Percentiles rank a stretch among this genome's conserved stretches.
phyloP scores from a whole-genome alignment of 2,113 vertebrate genomes.

The Chroicocephalus ridibundus region DNA sequence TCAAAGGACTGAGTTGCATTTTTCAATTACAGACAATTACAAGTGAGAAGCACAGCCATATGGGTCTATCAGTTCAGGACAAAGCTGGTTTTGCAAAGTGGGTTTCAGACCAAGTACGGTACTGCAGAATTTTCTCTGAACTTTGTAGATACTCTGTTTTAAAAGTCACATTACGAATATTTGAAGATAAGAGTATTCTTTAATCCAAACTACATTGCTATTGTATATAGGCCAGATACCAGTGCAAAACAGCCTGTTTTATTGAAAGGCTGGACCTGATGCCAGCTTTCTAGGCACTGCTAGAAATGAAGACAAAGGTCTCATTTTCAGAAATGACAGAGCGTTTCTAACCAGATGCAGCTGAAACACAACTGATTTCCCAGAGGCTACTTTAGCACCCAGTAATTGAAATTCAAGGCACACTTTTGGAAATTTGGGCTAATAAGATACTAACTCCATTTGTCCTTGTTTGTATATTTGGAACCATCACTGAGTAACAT shows the following conservation, averaged over 20 bases:
- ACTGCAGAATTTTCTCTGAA: not conserved
- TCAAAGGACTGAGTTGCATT: not conserved
- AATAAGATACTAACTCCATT: not conserved
- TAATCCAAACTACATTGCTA: not conserved
- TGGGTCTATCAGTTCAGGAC: not conserved
- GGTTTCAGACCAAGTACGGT: not conserved
- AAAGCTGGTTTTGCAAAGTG: not conserved
- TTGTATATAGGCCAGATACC: not conserved
- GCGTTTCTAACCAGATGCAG: not conserved
- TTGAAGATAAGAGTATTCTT: not conserved
- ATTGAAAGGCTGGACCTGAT: not conserved
- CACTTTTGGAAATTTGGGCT: not conserved
- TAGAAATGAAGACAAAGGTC: slow-evolving; percentile 3
- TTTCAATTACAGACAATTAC: not conserved
- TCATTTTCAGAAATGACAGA: slow-evolving; percentile 4
- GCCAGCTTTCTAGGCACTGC: not conserved
- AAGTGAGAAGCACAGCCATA: not conserved
- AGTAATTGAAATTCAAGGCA: not conserved
- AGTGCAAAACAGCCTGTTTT: not conserved
- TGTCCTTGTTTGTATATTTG: not conserved
- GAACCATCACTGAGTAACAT: not conserved
- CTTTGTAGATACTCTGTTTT: not conserved
- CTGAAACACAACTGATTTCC: not conserved
- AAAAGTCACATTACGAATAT: not conserved
- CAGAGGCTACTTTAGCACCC: not conserved